Conservation (phyloP, 2,797 vertebrate genomes). For the Myioborus miniatus region DNA sequence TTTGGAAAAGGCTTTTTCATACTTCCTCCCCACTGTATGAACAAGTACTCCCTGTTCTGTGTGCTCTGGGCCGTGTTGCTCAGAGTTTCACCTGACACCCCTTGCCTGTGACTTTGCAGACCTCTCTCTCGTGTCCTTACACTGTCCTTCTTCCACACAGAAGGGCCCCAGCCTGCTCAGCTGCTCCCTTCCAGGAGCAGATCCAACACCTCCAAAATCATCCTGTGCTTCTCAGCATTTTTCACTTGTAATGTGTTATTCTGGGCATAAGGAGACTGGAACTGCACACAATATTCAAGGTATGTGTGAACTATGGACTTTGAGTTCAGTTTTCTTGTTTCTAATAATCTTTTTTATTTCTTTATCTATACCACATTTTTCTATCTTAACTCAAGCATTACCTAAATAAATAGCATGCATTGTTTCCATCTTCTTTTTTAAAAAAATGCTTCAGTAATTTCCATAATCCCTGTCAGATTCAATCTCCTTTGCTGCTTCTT, state of each 20-base stretch:
- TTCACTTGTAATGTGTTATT: neutral
- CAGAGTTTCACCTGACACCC: neutral
- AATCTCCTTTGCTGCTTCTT: neutral
- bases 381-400: neutral
- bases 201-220: neutral
- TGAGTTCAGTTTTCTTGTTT: neutral
- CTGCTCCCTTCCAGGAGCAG: neutral
- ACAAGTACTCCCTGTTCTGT: neutral
- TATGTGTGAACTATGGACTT: neutral
- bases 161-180: neutral
- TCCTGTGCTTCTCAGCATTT: neutral
- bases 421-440: neutral
- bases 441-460: neutral
- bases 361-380: neutral
- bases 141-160: neutral
- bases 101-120: neutral
- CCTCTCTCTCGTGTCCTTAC: neutral
- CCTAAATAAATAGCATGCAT: neutral
- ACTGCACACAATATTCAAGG: neutral
- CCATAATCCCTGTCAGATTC: neutral
- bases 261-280: neutral
- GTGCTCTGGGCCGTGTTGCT: neutral
- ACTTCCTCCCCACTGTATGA: neutral
- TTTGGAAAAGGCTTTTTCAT: neutral
- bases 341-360: neutral